A percentile compares a stretch with the other conserved stretches of the same genome.
Evolutionary conservation across 2,113 vertebrate species (phyloP).

Genomic region (Tylochromis polylepis): DNA sequence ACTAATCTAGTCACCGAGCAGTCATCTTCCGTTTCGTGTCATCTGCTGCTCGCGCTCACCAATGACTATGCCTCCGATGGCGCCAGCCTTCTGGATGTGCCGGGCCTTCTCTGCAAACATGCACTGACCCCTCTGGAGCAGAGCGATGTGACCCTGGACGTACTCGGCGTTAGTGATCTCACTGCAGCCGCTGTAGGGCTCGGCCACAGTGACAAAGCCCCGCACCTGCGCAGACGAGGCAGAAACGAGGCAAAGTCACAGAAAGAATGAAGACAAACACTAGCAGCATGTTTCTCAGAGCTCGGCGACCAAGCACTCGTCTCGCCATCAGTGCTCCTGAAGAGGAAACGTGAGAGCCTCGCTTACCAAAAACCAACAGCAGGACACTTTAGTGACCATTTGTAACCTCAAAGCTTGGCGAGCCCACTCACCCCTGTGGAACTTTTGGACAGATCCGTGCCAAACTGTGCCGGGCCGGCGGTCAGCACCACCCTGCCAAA

Average conservation of each 20-base stretch:
- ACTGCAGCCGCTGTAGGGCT: slow-evolving; percentile 91
- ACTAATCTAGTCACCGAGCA: slow-evolving; percentile 17
- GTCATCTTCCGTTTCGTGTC: neutral
- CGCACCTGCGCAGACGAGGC: slow-evolving; percentile 74
- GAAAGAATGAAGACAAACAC: neutral
- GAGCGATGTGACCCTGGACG: slow-evolving; percentile 87
- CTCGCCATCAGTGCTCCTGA: neutral
- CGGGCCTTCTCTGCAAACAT: slow-evolving; percentile 99
- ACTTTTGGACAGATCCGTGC: slow-evolving; percentile 91
- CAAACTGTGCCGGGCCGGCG: slow-evolving; percentile 95
- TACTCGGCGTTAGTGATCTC: slow-evolving; percentile 87
- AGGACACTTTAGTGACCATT: neutral
- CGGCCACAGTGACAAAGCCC: slow-evolving; percentile 88
- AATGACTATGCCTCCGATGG: slow-evolving; percentile 94
- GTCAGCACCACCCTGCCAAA: slow-evolving; percentile 95
- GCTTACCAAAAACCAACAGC: neutral
- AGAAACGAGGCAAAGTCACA: neutral
- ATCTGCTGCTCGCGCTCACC: slow-evolving; percentile 73
- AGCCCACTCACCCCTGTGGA: slow-evolving; percentile 80
- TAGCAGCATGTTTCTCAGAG: no score
- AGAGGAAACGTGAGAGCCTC: neutral
- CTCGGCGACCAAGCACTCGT: neutral
- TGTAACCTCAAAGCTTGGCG: neutral
- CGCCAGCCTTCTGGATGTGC: slow-evolving; percentile 91
- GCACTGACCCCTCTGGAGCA: slow-evolving; percentile 95